Evolutionary conservation across 2,113 vertebrate genomes (phyloP).

Genomic region (Scomber colias): DNA sequence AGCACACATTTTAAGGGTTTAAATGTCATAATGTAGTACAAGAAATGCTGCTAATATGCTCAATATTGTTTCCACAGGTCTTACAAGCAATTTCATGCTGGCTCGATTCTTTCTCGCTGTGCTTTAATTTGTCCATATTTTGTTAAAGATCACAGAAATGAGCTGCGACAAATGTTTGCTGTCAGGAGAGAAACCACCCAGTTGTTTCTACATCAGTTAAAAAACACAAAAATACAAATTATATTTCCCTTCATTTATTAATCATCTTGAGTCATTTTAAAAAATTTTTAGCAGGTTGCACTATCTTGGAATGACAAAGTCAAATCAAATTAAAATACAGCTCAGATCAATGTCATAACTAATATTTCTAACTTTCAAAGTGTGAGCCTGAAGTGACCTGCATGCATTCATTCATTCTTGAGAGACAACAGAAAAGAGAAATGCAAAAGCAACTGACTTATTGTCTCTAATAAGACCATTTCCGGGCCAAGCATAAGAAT

Average conservation of each 20-base stretch:
- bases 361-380: no score
- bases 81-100: slow-evolving; percentile 49
- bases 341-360: no score
- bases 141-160: slow-evolving; percentile 26
- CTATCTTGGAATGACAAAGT: no score
- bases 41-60: slow-evolving; percentile 24
- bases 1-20: slow-evolving; percentile 30
- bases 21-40: slow-evolving; percentile 38
- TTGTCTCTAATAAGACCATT: slow-evolving; percentile 52
- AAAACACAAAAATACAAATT: neutral
- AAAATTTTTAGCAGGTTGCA: no score
- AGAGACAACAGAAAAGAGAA: slow-evolving; percentile 12
- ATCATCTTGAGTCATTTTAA: neutral
- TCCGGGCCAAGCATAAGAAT: slow-evolving; percentile 55
- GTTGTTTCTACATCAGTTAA: neutral
- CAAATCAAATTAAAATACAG: no score
- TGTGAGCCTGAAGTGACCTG: slow-evolving; percentile 9
- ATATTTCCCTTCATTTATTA: neutral
- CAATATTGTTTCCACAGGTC: slow-evolving; percentile 21
- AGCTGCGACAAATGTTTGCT: slow-evolving; percentile 1
- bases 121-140: slow-evolving; percentile 34
- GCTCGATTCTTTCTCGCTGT: neutral
- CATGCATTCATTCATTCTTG: slow-evolving; percentile 12
- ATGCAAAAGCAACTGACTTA: slow-evolving; percentile 31
- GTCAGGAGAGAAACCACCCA: neutral